Conservation (phyloP, 2,797 vertebrate species). For the Channa striata region DNA sequence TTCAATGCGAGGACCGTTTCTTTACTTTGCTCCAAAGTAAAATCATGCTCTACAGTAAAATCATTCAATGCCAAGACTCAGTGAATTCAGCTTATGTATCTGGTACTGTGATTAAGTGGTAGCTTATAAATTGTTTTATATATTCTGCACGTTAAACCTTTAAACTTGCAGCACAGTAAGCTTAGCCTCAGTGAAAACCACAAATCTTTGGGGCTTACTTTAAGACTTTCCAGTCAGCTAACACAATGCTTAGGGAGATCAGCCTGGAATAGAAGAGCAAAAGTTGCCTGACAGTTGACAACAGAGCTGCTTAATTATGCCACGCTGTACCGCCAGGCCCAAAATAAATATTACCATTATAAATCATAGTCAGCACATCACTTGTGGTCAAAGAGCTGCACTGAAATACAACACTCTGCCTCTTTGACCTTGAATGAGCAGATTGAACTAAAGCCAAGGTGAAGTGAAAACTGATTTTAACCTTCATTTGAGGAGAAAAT, state of each 20-base stretch:
- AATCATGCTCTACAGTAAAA: background rate
- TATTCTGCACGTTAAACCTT: slow-evolving; percentile 14
- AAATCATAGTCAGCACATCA: slow-evolving; percentile 80
- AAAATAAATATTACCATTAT: slow-evolving; percentile 85
- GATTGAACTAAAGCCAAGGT: slow-evolving; percentile 4
- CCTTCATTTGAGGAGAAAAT: background rate
- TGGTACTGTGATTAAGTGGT: slow-evolving; percentile 16
- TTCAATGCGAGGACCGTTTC: slow-evolving; percentile 15
- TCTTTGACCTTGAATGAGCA: slow-evolving; percentile 5
- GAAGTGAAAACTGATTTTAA: slow-evolving; percentile 8
- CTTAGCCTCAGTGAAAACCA: slow-evolving; percentile 33
- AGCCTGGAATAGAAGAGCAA: slow-evolving; percentile 61
- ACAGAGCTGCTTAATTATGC: slow-evolving; percentile 74
- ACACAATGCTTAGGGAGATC: slow-evolving; percentile 58
- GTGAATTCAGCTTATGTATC: background rate
- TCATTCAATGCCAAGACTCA: background rate
- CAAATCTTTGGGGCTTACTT: slow-evolving; percentile 56
- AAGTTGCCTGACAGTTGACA: slow-evolving; percentile 79
- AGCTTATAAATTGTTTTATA: background rate
- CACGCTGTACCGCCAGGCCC: slow-evolving; percentile 58
- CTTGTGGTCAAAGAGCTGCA: slow-evolving; percentile 66
- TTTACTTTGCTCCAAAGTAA: background rate
- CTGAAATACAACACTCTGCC: slow-evolving; percentile 43
- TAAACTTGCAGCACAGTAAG: slow-evolving; percentile 37
- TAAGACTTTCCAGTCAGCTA: slow-evolving; percentile 64